Base-by-base conservation (phyloP, 2,888 invertebrate genomes). In the Spisula subtruncata region DNA sequence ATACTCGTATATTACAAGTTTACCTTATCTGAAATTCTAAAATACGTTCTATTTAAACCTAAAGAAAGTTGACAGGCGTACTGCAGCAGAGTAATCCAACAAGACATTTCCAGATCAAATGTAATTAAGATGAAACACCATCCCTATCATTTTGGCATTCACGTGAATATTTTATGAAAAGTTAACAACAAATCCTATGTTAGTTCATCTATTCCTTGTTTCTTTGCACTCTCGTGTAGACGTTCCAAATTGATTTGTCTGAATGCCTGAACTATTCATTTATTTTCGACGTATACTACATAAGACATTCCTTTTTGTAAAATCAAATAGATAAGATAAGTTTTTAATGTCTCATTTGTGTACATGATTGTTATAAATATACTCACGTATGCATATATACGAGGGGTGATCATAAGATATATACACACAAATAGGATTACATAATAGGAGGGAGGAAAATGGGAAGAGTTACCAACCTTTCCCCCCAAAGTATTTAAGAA, bases 81-180 rank as follows among this genome's bases (percentile, higher is more conserved):
- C 60, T 25, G 25, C 60, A n/a, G n/a, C 25, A 12, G 25, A 66
- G n/a, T 66, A 66, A 66, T 66, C 8, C 60, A 66, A 66, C 25
- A 66, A 25, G 60, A 66, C 60, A 10, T 25, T 66, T 0, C 12
- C 60, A 66, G 60, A 66, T 66, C 60, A 66, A 66, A 66, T 66
- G 60, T 66, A 66, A 66, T 66, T 66, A 66, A 66, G 60, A 25
- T 25, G 25, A 66, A 66, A 25, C 25, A 66, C 60, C 12, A 66
- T 66, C n/a, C 60, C 60, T 66, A 66, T 66, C 60, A 66, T 66
- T 66, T 66, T 66, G 60, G 60, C 60, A 66, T 66, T n/a, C 60
- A 25, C 25, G 60, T 66, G 60, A 66, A 66, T 66, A 66, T 25
- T 66, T 66, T 66, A 66, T 25, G 60, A 66, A 66, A 66, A 66